Percentiles rank a stretch among this genome's conserved stretches.
phyloP scores from a whole-genome alignment of 2,888 invertebrate species.

The Pteria penguin region DNA sequence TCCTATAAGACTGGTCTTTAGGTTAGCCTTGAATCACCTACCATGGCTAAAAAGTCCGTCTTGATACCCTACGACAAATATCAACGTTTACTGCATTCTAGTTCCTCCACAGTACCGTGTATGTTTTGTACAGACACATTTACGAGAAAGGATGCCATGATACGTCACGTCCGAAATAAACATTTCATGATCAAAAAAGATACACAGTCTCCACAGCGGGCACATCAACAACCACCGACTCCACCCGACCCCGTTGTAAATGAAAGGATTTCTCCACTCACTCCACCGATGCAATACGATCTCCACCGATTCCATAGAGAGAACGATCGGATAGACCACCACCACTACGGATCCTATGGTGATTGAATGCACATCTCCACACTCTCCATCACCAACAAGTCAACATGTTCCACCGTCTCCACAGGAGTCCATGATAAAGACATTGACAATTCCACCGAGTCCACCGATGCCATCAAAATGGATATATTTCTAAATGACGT shows the following conservation, averaged over 20 bases:
- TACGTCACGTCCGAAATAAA: neutral
- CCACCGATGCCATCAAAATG: neutral
- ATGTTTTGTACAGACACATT: neutral
- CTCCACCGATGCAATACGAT: neutral
- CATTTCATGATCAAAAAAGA: too few species aligned
- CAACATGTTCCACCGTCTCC: neutral
- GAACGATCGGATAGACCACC: neutral
- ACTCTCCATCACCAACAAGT: neutral
- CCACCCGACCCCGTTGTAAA: too few species aligned
- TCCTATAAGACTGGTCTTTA: neutral
- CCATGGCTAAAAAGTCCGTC: neutral
- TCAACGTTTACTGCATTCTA: neutral
- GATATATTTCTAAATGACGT: neutral
- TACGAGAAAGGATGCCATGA: neutral
- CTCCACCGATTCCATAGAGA: too few species aligned
- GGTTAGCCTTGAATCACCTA: neutral
- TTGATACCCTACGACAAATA: neutral
- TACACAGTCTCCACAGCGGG: too few species aligned
- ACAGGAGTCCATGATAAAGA: neutral
- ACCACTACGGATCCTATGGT: neutral
- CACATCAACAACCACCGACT: too few species aligned
- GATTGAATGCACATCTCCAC: neutral
- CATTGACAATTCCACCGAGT: neutral
- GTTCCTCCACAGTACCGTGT: neutral
- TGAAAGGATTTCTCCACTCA: too few species aligned